Evolutionary conservation across 2,113 vertebrate species (phyloP).

Genomic region (Bettongia penicillata): DNA sequence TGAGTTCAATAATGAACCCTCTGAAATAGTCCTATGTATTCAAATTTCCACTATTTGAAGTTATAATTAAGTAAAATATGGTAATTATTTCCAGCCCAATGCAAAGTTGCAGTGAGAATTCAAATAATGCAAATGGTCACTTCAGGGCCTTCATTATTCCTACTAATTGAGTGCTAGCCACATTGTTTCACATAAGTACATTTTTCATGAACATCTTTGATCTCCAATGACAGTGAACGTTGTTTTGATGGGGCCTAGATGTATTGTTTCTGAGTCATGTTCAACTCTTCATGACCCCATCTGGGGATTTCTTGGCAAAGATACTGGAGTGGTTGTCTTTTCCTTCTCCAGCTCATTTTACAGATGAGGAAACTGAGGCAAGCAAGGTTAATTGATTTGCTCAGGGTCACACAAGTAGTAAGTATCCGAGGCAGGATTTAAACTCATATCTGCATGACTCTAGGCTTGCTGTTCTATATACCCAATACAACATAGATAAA

Average conservation of each 20-base stretch:
- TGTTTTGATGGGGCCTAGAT: neutral
- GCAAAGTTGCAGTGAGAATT: neutral
- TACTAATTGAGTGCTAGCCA: neutral
- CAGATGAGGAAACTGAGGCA: neutral
- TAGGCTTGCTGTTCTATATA: no score
- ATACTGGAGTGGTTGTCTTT: neutral
- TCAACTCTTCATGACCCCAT: neutral
- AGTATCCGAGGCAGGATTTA: no score
- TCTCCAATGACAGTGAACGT: neutral
- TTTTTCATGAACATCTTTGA: neutral
- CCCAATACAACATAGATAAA: neutral
- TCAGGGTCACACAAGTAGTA: neutral
- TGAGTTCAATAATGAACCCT: neutral
- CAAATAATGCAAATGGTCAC: neutral
- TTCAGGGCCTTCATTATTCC: neutral
- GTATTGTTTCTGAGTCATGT: neutral
- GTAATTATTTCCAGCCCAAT: neutral
- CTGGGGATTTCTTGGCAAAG: neutral
- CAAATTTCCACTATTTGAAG: neutral
- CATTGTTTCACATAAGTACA: constrained; percentile 24
- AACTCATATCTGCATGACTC: no score
- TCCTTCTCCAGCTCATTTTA: neutral
- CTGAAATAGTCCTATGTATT: neutral
- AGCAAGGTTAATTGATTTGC: neutral
- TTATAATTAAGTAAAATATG: neutral